A percentile compares a stretch with the other conserved stretches of the same genome.
Evolutionary conservation across 2,888 invertebrate species (phyloP).

Genomic region (Ormia ochracea): DNA sequence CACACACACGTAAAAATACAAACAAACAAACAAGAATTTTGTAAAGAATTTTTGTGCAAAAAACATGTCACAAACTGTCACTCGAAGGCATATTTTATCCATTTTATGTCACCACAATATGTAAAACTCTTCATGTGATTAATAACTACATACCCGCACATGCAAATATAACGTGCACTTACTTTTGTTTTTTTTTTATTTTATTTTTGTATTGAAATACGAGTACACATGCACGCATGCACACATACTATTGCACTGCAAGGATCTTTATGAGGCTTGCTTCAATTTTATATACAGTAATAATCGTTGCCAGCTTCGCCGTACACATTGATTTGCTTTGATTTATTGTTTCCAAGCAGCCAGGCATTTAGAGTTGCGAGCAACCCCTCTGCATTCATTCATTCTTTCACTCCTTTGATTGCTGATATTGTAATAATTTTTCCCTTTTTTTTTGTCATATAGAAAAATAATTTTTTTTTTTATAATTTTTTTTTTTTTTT

Average conservation of each 20-base stretch:
- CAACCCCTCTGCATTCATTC: slow-evolving; percentile 40
- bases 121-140: slow-evolving; percentile 36
- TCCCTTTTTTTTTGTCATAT: not conserved
- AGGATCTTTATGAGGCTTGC: slow-evolving; percentile 26
- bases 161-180: slow-evolving; percentile 11
- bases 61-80: slow-evolving; percentile 64
- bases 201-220: no score
- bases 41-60: slow-evolving; percentile 4
- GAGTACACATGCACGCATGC: no score
- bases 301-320: no score
- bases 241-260: slow-evolving; percentile 7
- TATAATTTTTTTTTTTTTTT: no score
- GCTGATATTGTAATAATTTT: slow-evolving; percentile 46
- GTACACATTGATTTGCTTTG: slow-evolving; percentile 73
- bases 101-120: slow-evolving; percentile 36
- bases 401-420: slow-evolving; percentile 31
- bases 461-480: no score
- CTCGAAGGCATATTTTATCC: slow-evolving; percentile 63
- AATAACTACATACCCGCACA: not conserved
- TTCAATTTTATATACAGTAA: slow-evolving; percentile 22
- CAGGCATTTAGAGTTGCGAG: slow-evolving; percentile 63
- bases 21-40: not conserved
- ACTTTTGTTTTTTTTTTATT: no score
- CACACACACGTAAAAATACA: no score
- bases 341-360: slow-evolving; percentile 71